A percentile compares a stretch with the other conserved stretches of the same genome.
These are phyloP conservation scores for Lophotis ruficrista DNA, from an alignment of 2,113 vertebrate genomes.

Conservation along the genomic window DNA sequence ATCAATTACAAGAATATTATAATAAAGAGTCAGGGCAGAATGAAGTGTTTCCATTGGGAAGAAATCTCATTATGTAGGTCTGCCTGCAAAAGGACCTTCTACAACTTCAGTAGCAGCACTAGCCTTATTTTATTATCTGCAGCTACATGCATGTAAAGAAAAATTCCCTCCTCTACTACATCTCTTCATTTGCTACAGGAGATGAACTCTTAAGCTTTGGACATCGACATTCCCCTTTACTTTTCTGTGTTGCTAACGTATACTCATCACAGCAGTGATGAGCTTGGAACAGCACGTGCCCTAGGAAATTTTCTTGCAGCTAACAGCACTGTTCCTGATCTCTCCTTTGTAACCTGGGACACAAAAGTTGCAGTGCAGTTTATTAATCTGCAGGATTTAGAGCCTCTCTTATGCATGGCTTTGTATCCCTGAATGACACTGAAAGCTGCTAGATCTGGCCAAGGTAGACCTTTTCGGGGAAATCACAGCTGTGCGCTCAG, in stretches of 20 bases:
- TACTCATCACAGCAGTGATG: background rate
- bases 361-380: background rate
- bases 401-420: background rate
- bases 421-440: background rate
- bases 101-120: background rate
- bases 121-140: background rate
- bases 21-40: background rate
- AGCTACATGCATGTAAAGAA: background rate
- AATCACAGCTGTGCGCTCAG: background rate
- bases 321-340: background rate
- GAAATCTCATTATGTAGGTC: background rate
- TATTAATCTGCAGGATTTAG: background rate
- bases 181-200: background rate
- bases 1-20: background rate
- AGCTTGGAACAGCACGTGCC: background rate
- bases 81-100: background rate
- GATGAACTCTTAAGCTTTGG: background rate
- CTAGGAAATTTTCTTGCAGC: background rate
- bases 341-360: background rate
- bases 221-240: background rate
- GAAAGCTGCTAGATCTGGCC: background rate
- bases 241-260: background rate
- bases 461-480: background rate
- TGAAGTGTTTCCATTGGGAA: background rate
- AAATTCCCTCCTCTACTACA: background rate